Base-by-base conservation (phyloP, 2,113 vertebrate species). In the Microcebus ravelobensis region DNA sequence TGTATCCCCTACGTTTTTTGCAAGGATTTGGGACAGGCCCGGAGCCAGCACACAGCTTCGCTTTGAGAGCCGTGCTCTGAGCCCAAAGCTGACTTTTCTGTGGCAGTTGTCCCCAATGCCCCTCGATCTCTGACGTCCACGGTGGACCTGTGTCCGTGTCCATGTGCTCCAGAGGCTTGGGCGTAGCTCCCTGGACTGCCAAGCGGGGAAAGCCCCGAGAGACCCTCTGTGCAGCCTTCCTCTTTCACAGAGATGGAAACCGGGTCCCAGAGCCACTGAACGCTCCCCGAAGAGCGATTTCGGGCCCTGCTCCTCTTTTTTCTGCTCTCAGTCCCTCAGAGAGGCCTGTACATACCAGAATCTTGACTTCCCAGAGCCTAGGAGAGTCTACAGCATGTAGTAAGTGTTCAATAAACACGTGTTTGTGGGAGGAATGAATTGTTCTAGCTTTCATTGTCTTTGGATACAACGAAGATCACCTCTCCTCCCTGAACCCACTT, bases 181-280 rank as follows among this genome's bases (percentile, higher is more conserved):
- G 20, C n/a, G 29, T 20, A 61, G 73, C 57, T 45, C 36, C 13
- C 2, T 23, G 68, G 36, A 2, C 34, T 61, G 50, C n/a, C 17
- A 61, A 5, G 7, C 55, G 84, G 27, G 36, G 45, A 31, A 71
- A 9, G 25, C 13, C 3, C 12, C 1, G 0, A 50, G 57, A 15
- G 8, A 4, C 25, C 39, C 20, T 18, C 50, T 12, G 18, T 25
- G 59, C 61, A 10, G 1, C 31, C 9, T 0, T 12, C 42, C 29
- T 42, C 65, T 52, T 87, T 77, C 34, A 15, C 2, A 0, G 74
- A 84, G 52, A 7, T 9, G 21, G 73, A 84, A 23, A 71, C 20
- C 45, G 50, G 94, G 92, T 59, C 70, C 79, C 21, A 12, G 87
- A 93, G 86, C 45, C 79, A n/a, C 25, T n/a, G 73, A 25, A 20